Base-by-base conservation (phyloP, 2,113 vertebrate genomes). In the Nanger granti region DNA sequence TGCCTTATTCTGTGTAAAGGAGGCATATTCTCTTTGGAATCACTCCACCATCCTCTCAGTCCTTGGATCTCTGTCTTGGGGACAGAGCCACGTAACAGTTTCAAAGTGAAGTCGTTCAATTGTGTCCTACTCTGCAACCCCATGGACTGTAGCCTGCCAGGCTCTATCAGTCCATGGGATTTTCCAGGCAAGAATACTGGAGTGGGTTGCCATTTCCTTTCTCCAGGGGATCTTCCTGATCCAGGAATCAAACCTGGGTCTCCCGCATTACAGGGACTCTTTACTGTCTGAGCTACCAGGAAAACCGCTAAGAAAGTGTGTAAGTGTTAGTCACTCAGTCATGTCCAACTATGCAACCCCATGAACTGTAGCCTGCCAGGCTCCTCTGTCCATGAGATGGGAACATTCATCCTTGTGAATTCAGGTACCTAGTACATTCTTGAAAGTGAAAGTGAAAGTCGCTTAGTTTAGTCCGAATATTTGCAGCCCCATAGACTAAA, bases 61-160 rank as follows among this genome's bases (percentile, higher is more conserved):
- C 47, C 34, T 94, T 82, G 28, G 7, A 60, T 60, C 59, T 60
- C 59, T 60, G 59, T 60, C 26, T 28, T 60, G 69, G 34, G 62
- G 10, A 95, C 89, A 96, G 64, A 86, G 55, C 47, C 64, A 94
- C 44, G 28, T 73, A 84, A 89, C 11, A 97, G 41, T 94, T 92
- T 76, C 94, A n/a, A 37, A 59, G 4, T 92, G 88, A 41, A 73
- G 69, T 73, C 0, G 0, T 20, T 73, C n/a, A 41, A 41, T 24
- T 73, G 69, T 73, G n/a, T 41, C n/a, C 2, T 1, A 41, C n/a
- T 73, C n/a, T 41, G n/a, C 0, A 3, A 73, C 69, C 20, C 20
- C n/a, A 37, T 73, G 69, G 69, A 73, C 69, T 73, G 69, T 73
- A 73, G 69, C 69, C 69, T 73, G 69, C n/a, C 69, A 73, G n/a